phyloP scores from a whole-genome alignment of 2,797 vertebrate genomes.

The Podarcis siculus region DNA sequence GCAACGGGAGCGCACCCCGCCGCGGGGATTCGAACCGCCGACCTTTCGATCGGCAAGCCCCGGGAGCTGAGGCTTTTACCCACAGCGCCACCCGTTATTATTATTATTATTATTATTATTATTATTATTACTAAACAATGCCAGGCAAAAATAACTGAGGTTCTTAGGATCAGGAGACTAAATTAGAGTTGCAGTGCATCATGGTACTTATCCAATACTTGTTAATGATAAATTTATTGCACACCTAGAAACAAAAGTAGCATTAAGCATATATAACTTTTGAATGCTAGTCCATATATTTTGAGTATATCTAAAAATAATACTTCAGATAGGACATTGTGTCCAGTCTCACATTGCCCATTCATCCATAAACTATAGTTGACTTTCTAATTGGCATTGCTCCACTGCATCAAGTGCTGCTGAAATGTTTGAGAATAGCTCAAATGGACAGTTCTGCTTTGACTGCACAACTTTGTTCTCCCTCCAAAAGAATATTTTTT shows the following conservation, averaged over 20 bases:
- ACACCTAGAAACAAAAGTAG: neutral
- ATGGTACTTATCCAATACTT: neutral
- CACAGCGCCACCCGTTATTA: no score
- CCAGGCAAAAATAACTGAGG: neutral
- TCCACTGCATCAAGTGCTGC: slow-evolving; percentile 1
- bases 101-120: no score
- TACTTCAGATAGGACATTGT: neutral
- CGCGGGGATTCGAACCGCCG: no score
- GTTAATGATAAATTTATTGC: neutral
- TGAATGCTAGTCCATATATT: slow-evolving; percentile 14
- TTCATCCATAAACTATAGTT: slow-evolving; percentile 27
- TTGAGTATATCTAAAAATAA: slow-evolving; percentile 3
- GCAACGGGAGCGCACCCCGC: no score
- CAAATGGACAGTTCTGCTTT: slow-evolving; percentile 17
- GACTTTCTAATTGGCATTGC: slow-evolving; percentile 35
- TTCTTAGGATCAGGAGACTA: neutral
- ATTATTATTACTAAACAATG: neutral
- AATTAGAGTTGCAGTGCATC: neutral
- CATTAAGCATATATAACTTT: slow-evolving; percentile 13
- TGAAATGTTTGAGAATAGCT: slow-evolving; percentile 19
- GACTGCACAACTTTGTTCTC: neutral
- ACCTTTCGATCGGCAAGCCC: no score
- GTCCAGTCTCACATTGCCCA: slow-evolving; percentile 26
- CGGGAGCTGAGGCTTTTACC: no score
- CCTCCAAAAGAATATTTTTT: neutral